Conservation (phyloP, 2,888 invertebrate species). For the Seladonia tumulorum region DNA sequence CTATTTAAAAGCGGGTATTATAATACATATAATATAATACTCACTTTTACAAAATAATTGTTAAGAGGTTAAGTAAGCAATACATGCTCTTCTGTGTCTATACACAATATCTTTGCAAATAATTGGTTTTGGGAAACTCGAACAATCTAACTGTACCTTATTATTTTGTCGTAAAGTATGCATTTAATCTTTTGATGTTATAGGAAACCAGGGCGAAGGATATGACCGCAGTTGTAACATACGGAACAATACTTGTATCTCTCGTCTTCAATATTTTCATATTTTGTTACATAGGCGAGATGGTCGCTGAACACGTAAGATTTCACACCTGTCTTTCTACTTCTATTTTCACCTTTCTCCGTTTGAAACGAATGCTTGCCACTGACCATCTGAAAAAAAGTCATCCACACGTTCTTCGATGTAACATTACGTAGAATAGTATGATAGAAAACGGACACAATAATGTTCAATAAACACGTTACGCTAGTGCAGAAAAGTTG, state of each 20-base stretch:
- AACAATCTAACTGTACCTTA: not conserved
- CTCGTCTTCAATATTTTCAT: constrained; percentile 65
- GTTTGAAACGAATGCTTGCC: not conserved
- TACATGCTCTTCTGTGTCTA: no score
- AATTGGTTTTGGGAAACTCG: not conserved
- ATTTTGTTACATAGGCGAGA: constrained; percentile 69
- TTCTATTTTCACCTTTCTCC: not conserved
- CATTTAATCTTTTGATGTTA: not conserved
- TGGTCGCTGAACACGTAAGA: constrained; percentile 64
- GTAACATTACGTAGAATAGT: not conserved
- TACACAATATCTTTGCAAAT: no score
- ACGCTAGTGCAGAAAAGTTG: constrained; percentile 66
- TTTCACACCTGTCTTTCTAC: no score
- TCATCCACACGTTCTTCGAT: not conserved
- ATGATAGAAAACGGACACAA: not conserved
- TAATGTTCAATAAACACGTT: not conserved
- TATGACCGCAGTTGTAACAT: constrained; percentile 35
- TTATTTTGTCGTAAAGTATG: not conserved
- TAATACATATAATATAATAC: no score
- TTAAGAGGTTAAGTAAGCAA: no score
- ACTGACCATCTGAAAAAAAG: not conserved
- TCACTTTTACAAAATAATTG: no score
- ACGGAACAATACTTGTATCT: constrained; percentile 46
- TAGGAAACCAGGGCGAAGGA: constrained; percentile 60
- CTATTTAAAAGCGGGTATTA: no score